Base-by-base conservation (phyloP, 2,113 vertebrate species). In the Andinoacara biseriatus region DNA sequence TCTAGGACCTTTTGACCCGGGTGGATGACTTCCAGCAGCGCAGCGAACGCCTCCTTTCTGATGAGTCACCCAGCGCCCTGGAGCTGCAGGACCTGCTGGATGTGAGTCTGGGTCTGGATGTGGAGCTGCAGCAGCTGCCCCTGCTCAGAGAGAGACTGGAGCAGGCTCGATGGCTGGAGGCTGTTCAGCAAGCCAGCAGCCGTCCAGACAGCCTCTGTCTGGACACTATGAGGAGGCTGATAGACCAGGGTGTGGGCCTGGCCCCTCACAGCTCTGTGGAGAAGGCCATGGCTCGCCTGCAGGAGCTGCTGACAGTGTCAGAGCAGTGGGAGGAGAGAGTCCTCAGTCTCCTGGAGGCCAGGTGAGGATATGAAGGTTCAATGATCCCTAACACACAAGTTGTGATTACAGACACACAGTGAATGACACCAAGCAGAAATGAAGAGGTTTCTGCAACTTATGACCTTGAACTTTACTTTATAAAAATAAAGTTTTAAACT, bases 241-340 rank as follows among this genome's bases (percentile, higher is more conserved):
- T 99, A 54, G 98, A 99, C 92, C 97, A 97, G 7, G 98, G 98
- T 0, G 97, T 99, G 78, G 98, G 98, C n/a, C 91, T 99, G 3
- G 94, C 96, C 1, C 97, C 98, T 0, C 97, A 97, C 75, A 92
- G 96, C 1, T 97, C 96, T 0, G 97, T 99, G 38, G 98, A 99
- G 89, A 97, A 95, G 80, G 98, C 97, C 1, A 99, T 99, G 98
- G 98, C 98, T 0, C 96, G 95, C 56, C 95, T 99, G 81, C 98
- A 99, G 89, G 98, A 99, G 87, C 94, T 99, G 67, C 97, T 99
- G 5, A 99, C 98, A 0, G 96, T 99, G 31, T 98, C 97, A 0
- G 98, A 99, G 90, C 98, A 98, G 94, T 98, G 97, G 97, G 98
- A 99, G 78, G 98, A 99, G 93, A 95, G 96, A 77, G 97, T 96